Conservation (phyloP, 1,140 invertebrate genomes). For the Tyrophagus putrescentiae region DNA sequence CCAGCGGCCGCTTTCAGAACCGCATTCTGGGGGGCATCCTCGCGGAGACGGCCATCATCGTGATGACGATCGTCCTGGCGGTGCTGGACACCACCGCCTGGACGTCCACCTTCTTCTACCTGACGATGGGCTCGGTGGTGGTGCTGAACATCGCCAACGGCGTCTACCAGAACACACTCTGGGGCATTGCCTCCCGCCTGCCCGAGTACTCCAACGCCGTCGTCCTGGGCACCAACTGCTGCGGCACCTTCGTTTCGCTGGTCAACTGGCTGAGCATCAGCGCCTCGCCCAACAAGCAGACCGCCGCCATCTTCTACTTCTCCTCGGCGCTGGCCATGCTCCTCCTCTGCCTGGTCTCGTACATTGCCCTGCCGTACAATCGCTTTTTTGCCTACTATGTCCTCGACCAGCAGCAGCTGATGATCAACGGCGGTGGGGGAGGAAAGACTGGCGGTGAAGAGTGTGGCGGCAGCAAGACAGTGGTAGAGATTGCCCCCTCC, state of each 20-base stretch:
- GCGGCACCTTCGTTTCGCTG: conserved; percentile 74
- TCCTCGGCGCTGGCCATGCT: conserved; percentile 81
- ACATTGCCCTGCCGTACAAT: conserved; percentile 79
- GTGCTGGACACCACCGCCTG: conserved; percentile 69
- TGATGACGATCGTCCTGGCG: conserved; percentile 72
- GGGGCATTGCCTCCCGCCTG: conserved; percentile 79
- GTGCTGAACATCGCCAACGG: conserved; percentile 76
- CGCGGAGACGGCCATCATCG: conserved; percentile 73
- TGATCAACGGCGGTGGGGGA: background rate
- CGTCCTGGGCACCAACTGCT: conserved; percentile 82
- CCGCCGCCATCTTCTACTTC: conserved; percentile 93
- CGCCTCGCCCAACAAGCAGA: conserved; percentile 55
- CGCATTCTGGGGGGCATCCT: conserved; percentile 77
- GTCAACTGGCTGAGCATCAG: conserved; percentile 56
- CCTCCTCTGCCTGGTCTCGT: conserved; percentile 83
- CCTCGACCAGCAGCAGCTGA: background rate
- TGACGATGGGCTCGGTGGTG: conserved; percentile 71
- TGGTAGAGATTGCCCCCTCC: background rate
- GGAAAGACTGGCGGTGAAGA: background rate
- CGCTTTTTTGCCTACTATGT: conserved; percentile 65
- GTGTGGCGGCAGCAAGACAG: background rate
- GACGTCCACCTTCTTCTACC: conserved; percentile 70
- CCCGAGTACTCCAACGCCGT: conserved; percentile 90
- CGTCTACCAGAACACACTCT: conserved; percentile 96
- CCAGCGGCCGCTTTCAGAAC: conserved; percentile 59